Base-by-base conservation (phyloP, 2,113 vertebrate species). In the Scytalopus superciliaris region DNA sequence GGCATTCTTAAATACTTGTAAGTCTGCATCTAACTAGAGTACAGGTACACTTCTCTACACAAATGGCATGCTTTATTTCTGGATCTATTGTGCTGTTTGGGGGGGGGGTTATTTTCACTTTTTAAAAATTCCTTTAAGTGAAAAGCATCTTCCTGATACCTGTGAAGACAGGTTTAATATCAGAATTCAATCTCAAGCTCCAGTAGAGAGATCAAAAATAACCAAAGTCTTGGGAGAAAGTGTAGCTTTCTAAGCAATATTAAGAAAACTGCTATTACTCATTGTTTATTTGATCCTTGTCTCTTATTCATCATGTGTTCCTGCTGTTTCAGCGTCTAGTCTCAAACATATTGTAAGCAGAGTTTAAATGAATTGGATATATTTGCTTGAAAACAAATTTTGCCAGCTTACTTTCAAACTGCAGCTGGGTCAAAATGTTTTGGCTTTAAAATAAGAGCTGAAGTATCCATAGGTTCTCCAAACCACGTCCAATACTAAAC, bases 391-490 rank as follows among this genome's bases (percentile, higher is more conserved):
- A 86, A 87, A 88, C 44, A 91, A 83, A 68, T 75, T 95, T 70
- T 95, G 94, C 91, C 96, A 97, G 59, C 83, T 96, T 40, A 52
- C 94, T 95, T 96, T 93, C 94, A 74, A 72, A 70, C 77, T 97
- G 96, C 95, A 97, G 83, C 97, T 97, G 95, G 76, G 95, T 96
- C 94, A 96, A 93, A 97, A 95, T 70, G 31, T 74, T 94, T 95
- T 97, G 96, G 90, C 95, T 98, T 97, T 96, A 95, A 84, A 88
- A 95, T 90, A 82, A 95, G 50, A 87, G 74, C 52, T 95, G 95
- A 97, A 91, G 87, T 88, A 90, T 90, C 94, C 96, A 95, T 84
- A 97, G 94, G 97, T 88, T 97, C 97, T 97, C 94, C 95, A 97
- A 97, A 96, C 78, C 85, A 92, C 22, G 2, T 97, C 95, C 97